Percentiles rank a stretch among this genome's conserved stretches.
These are phyloP conservation scores for Steinernema khuongi DNA, from an alignment of 1,140 invertebrate genomes.

Conservation along the genomic window DNA sequence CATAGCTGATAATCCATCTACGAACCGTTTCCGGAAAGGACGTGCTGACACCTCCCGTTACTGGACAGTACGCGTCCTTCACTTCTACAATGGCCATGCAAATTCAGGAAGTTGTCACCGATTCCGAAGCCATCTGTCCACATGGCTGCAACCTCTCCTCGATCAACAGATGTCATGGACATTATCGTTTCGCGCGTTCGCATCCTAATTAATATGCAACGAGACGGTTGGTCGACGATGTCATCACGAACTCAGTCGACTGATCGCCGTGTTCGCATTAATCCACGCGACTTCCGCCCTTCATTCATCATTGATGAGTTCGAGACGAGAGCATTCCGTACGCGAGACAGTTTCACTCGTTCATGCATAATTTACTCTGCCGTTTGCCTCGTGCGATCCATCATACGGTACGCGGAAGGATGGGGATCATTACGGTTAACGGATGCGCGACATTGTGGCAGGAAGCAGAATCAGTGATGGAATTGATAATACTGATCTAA, in stretches of 20 bases:
- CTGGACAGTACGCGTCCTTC: no score
- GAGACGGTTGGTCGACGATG: not conserved
- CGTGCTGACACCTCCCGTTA: no score
- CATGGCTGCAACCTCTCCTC: not conserved
- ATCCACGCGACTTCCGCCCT: not conserved
- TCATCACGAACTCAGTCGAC: not conserved
- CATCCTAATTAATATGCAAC: conserved; percentile 8
- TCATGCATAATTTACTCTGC: conserved; percentile 8
- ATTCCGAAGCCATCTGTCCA: not conserved
- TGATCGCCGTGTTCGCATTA: not conserved
- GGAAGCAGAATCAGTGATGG: no score
- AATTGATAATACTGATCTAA: no score
- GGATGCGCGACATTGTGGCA: not conserved
- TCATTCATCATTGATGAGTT: conserved; percentile 17
- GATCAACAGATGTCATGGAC: not conserved
- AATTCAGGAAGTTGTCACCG: not conserved
- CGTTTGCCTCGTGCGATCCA: not conserved
- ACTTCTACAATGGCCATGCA: conserved; percentile 11
- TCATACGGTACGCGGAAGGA: not conserved
- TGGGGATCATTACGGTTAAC: not conserved
- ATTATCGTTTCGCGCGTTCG: not conserved
- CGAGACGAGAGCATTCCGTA: not conserved
- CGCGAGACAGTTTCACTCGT: not conserved
- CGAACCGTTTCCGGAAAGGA: no score
- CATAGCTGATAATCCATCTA: no score